Evolutionary conservation across 2,113 vertebrate species (phyloP).

Genomic region (Elephas maximus): DNA sequence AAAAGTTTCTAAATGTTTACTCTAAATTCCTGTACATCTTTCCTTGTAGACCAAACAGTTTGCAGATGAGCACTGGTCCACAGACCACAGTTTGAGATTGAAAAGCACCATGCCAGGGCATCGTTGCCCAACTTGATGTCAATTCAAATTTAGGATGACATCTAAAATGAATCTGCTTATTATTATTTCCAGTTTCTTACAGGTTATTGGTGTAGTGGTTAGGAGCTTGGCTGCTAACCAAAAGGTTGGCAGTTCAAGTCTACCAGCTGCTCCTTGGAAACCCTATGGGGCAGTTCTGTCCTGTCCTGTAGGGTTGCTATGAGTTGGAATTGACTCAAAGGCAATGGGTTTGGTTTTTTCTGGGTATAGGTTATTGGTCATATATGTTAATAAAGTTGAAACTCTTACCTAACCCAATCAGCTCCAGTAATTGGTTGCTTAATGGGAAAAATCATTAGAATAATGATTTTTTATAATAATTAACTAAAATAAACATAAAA

Average conservation of each 20-base stretch:
- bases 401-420: background rate
- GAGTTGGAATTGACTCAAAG: too few relatives aligned
- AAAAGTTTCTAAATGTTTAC: background rate
- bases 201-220: background rate
- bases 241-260: too few relatives aligned
- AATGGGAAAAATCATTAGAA: constrained; percentile 22
- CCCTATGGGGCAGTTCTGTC: too few relatives aligned
- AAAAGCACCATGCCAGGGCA: background rate
- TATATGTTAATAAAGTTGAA: constrained; percentile 50
- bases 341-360: too few relatives aligned
- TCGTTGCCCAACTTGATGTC: background rate
- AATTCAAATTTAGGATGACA: background rate
- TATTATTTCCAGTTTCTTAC: background rate
- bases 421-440: background rate
- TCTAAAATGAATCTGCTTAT: constrained; percentile 1
- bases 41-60: background rate
- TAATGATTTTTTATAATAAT: background rate
- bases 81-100: background rate
- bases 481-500: background rate
- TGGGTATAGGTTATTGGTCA: background rate
- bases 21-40: background rate
- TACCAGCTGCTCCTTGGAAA: too few relatives aligned
- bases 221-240: too few relatives aligned
- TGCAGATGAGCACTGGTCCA: background rate
- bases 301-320: too few relatives aligned